Evolutionary conservation across 1,140 invertebrate species (phyloP), one percentile per base, ranked within the genome.

Genomic region (Drosophila subobscura): DNA sequence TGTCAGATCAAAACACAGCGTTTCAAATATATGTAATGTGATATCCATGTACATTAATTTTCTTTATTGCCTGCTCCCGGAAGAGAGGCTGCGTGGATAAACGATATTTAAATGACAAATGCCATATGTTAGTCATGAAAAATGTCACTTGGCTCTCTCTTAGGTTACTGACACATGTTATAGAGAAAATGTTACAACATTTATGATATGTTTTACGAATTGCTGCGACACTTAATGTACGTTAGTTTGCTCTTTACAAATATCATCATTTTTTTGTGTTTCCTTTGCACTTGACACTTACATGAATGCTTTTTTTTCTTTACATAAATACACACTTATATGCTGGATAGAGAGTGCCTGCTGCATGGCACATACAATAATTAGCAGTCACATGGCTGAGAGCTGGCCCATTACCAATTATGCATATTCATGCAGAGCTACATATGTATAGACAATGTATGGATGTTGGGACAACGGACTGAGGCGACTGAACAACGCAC

Each of bases 161-260:
- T 56, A 29, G 20, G 42, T 63, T 54, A 61, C 41, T 63, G 77
- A 10, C 54, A 63, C 44, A 23, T 50, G 70, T 77, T 88, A 84
- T 74, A 77, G 72, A 73, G 83, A 89, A 77, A 78, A 78, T 91
- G 72, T 72, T 91, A 91, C 90, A 91, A 91, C 90, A 91, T 90
- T 91, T 86, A 91, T 91, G 90, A 91, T 91, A 91, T 91, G 90
- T 91, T 90, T 91, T 85, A 77, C 84, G 76, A 91, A 91, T 90
- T 91, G 89, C 89, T 89, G 90, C 85, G 79, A 91, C 79, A 89
- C 76, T 89, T 90, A 91, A 81, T 72, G 72, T 72, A 79, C 55
- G 56, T 72, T 61, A 55, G 67, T 70, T 67, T 56, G 33, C 46
- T 77, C 59, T 57, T 78, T 65, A 76, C 65, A 71, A 74, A 66